A percentile compares a stretch with the other conserved stretches of the same genome.
Conservation (phyloP, 2,113 vertebrate species). For the Pavo muticus region DNA sequence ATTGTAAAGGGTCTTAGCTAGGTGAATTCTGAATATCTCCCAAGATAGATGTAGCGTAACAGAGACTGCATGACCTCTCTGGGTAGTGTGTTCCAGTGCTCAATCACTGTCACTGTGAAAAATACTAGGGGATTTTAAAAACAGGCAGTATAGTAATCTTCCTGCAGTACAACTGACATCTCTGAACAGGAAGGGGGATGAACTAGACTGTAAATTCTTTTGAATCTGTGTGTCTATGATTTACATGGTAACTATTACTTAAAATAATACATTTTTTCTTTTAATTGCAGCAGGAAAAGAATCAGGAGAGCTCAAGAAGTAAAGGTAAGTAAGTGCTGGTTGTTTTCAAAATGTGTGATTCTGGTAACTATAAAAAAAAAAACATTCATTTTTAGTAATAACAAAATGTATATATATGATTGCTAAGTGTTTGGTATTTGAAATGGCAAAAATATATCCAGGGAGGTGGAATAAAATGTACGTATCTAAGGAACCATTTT, state of each 20-base stretch:
- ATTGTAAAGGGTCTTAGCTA: not conserved
- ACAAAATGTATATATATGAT: not conserved
- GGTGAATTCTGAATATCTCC: not conserved
- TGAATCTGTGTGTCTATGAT: not conserved
- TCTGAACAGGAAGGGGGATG: not conserved
- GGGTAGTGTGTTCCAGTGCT: not conserved
- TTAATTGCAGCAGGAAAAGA: constrained; percentile 83
- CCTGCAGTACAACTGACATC: not conserved
- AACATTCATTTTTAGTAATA: not conserved
- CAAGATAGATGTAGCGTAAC: not conserved
- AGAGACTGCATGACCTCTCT: not conserved
- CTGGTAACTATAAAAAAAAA: not conserved
- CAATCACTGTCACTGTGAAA: not conserved
- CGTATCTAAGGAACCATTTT: not conserved
- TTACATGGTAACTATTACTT: not conserved
- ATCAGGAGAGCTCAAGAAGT: constrained; percentile 75
- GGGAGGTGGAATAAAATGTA: not conserved
- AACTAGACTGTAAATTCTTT: not conserved
- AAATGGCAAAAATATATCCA: not conserved
- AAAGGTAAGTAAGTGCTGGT: constrained; percentile 81
- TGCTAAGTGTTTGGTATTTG: not conserved
- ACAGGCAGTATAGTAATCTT: not conserved
- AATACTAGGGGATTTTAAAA: not conserved
- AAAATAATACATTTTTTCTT: constrained; percentile 41
- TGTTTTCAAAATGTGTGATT: constrained; percentile 28